Conservation (phyloP, 1,140 invertebrate species). For the Papilio helenus region DNA sequence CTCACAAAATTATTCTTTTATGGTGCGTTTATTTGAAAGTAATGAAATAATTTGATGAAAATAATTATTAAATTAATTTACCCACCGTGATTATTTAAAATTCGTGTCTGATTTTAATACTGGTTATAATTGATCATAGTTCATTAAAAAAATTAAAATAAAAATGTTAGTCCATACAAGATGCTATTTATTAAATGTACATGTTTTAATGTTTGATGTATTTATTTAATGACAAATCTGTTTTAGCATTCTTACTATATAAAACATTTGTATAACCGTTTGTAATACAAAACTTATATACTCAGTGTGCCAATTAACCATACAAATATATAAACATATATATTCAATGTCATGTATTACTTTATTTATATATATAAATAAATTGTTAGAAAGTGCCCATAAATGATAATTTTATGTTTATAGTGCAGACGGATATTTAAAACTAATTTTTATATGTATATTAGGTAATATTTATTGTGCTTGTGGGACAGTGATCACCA, state of each 20-base stretch:
- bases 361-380: neutral
- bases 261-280: neutral
- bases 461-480: constrained; percentile 50
- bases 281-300: neutral
- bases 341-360: neutral
- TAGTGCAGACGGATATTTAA: constrained; percentile 37
- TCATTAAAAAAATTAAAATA: neutral
- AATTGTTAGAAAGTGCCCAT: neutral
- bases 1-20: constrained; percentile 48
- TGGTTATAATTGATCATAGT: too few species aligned
- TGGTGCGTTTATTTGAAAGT: constrained; percentile 30
- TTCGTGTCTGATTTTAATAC: neutral
- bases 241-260: neutral
- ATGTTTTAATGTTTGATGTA: neutral
- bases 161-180: neutral
- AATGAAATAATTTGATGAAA: constrained; percentile 21
- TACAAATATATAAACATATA: neutral
- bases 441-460: constrained; percentile 47
- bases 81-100: constrained; percentile 51
- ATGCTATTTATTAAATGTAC: neutral
- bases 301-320: neutral
- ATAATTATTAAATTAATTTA: constrained; percentile 33
- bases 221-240: neutral
- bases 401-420: neutral
- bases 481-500: constrained; percentile 52